Conservation (phyloP, 2,113 vertebrate species). For the Falcunculus frontatus region DNA sequence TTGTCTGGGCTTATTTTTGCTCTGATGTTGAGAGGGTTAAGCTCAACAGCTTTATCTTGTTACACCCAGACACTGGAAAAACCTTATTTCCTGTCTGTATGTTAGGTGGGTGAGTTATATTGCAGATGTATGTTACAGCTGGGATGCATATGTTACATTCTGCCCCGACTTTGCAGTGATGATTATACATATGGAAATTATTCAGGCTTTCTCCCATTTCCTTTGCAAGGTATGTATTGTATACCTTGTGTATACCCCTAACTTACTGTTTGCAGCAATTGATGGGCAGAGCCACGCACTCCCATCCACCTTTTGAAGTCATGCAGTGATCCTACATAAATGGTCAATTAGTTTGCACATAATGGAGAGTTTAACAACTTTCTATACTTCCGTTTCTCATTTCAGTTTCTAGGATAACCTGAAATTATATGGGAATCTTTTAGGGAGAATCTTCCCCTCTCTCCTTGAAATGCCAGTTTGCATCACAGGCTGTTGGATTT, state of each 20-base stretch:
- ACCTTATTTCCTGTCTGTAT: neutral
- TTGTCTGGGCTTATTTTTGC: neutral
- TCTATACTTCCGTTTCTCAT: neutral
- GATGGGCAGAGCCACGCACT: neutral
- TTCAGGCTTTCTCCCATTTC: neutral
- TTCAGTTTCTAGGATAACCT: neutral
- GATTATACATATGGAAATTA: neutral
- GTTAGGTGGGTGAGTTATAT: neutral
- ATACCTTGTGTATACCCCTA: neutral
- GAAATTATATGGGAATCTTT: neutral
- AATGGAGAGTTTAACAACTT: neutral
- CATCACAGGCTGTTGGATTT: neutral
- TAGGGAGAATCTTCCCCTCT: neutral
- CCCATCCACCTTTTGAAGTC: neutral
- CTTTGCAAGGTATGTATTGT: neutral
- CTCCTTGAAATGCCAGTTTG: neutral
- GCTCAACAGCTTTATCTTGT: neutral
- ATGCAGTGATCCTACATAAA: neutral
- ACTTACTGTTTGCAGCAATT: neutral
- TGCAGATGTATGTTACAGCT: neutral
- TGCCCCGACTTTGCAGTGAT: neutral
- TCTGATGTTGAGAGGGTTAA: neutral
- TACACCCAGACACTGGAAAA: neutral
- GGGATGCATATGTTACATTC: neutral
- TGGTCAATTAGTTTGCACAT: neutral